A percentile compares a stretch with the other conserved stretches of the same genome.
Evolutionary conservation across 53 echinoderm and acorn worm species (phyloP).

Genomic region (Temnopleurus reevesii): DNA sequence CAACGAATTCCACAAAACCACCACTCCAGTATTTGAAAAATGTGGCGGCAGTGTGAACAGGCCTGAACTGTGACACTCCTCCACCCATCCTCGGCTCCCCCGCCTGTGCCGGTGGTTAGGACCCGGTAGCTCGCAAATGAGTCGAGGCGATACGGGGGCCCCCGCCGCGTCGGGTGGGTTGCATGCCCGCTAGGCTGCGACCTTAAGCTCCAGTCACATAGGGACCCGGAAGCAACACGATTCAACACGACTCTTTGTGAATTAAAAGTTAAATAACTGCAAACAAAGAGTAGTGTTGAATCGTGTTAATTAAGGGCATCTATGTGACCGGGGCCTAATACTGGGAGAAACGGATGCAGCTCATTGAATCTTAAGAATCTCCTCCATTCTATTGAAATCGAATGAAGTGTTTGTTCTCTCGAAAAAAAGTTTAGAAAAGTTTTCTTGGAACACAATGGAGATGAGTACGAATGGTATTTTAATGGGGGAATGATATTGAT

Average conservation of each 20-base stretch:
- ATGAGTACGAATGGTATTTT: background rate
- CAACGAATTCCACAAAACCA: background rate
- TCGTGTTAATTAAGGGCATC: no score
- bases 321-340: no score
- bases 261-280: no score
- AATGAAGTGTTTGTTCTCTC: no score
- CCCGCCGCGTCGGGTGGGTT: slow-evolving; percentile 16
- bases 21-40: background rate
- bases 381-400: background rate
- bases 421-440: no score
- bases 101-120: background rate
- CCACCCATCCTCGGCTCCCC: background rate
- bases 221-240: no score
- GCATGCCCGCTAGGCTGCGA: slow-evolving; percentile 48
- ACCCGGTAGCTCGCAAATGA: slow-evolving; percentile 12
- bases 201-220: no score
- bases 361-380: background rate
- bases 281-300: no score
- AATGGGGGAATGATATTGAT: background rate
- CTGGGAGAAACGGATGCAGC: slow-evolving; percentile 26
- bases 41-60: slow-evolving; percentile 10
- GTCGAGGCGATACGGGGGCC: background rate
- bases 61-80: background rate
- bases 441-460: no score
- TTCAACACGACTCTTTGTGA: no score